Base-by-base conservation (phyloP, 2,113 vertebrate species). In the Ifrita kowaldi region DNA sequence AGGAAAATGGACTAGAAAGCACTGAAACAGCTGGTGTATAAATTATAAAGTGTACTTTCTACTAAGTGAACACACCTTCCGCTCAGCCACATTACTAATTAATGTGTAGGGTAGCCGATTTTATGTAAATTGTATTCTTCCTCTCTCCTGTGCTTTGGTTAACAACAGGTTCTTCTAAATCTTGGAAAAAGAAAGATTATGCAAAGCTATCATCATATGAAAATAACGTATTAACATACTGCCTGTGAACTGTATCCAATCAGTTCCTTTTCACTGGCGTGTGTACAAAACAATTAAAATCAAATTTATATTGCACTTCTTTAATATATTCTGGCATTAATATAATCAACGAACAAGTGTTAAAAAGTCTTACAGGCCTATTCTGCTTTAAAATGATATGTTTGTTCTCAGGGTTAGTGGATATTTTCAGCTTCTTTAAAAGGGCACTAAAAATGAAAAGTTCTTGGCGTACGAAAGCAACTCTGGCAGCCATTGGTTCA, bases 201-300 rank as follows among this genome's bases (percentile, higher is more conserved):
- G 99, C 98, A 99, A 99, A 99, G 98, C 99, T 99, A 99, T 99
- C 99, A 99, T 99, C 99, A 98, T 99, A 99, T 99, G 99, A 99
- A 99, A 99, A 99, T 99, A 99, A 98, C 97, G 42, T 99, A 99
- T 99, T 99, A 99, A 99, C 99, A 99, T 99, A 99, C 98, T 98
- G 99, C 98, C 99, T 99, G 98, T 99, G 99, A 99, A 99, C 99
- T 99, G 99, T 99, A 99, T 99, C 99, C 99, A 99, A 99, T 99
- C 99, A 99, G 99, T 99, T 99, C 99, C 99, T 99, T 99, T 99
- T 98, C 99, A 99, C 98, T 99, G 99, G 99, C 92, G 98, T 99
- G 99, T 99, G 98, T 99, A 99, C 97, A 98, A 99, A 99, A 99
- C 99, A 99, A 99, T 99, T 99, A 99, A 99, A 99, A 99, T 99